Base-by-base conservation (phyloP, 2,888 invertebrate species). In the Spialia ferax region DNA sequence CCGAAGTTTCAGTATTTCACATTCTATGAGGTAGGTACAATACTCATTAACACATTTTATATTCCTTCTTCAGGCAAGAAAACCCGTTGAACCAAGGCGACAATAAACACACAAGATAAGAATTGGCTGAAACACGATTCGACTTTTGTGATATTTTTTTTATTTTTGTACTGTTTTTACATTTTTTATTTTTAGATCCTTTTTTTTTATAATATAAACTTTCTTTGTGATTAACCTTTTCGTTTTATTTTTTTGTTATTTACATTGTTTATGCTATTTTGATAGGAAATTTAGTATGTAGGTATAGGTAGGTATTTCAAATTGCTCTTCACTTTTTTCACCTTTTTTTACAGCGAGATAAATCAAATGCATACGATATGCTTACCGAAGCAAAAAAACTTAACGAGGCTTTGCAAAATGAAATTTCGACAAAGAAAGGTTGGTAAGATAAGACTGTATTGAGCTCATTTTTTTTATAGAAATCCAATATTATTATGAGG, bases 391-490 rank as follows among this genome's bases (percentile, higher is more conserved):
- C 90, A 70, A 88, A 84, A 68, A 69, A 75, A 5, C 35, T 82
- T 32, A 89, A 85, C 68, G 91, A 91, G 7, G 63, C 81, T 0
- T 73, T 91, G 60, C 83, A 83, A 63, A 87, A 85, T 57, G 90
- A 91, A 63, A 89, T 85, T 48, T 42, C 81, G 11, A 72, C 79
- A 89, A 88, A 70, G 91, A 91, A 35, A 89, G 88, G 91, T 91
- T 42, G 42, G 42, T 42, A 1, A 35, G 13, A 29, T 7, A 29
- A 7, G 5, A 4, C 2, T 4, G 2, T 26, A 26, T 26, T 26
- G 5, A 4, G 26, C 26, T 26, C 2, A 26, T 26, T 26, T 4
- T n/a, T n/a, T n/a, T n/a, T n/a, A n/a, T n/a, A n/a, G n/a, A n/a
- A n/a, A n/a, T n/a, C n/a, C n/a, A n/a, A n/a, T n/a, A n/a, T n/a